Base-by-base conservation (phyloP, 92 coral and sea anemone genomes). In the Siderastrea siderea region DNA sequence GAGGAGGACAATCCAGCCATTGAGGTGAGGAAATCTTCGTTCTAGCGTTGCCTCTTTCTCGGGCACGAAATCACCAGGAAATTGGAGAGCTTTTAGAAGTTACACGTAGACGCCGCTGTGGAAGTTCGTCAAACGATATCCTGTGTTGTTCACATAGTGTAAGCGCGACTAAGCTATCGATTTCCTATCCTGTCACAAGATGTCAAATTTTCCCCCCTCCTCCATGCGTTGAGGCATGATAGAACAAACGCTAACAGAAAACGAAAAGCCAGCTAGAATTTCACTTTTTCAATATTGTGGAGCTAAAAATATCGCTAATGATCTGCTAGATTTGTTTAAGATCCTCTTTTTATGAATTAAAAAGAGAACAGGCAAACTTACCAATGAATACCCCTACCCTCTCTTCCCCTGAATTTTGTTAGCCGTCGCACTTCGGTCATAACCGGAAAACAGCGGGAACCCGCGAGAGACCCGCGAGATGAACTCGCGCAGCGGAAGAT, bases 1-100 rank as follows among this genome's bases (percentile, higher is more conserved):
- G 87, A 84, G 4, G 72, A 9, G 3, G 86, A 69, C 68, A 90
- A 58, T 47, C 92, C 62, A 61, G 89, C 74, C 84, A 75, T 86
- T 49, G 15, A 60, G 7, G 44, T 13, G 43, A 19, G 10, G 7
- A 17, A 3, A 8, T 66, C 7, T 0, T 26, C 53, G 51, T 46
- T 48, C 5, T 1, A 59, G 8, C 47, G 7, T 9, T 54, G 49
- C 26, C 2, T 55, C 58, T 43, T 8, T 55, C 1, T 3, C 81
- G 68, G 43, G 16, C 5, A 13, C 38, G 81, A 57, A 77, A 77
- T 45, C 75, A 47, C 51, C 6, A 68, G 53, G 49, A 10, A 69
- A 44, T 4, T 26, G 7, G 3, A n/a, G 47, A 0, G 19, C 49
- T 49, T 19, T 51, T 15, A 12, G 74, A 65, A 43, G 50, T 67